These are phyloP conservation scores for Nycticorax nycticorax DNA, from an alignment of 2,113 vertebrate species.

Conservation along the genomic window DNA sequence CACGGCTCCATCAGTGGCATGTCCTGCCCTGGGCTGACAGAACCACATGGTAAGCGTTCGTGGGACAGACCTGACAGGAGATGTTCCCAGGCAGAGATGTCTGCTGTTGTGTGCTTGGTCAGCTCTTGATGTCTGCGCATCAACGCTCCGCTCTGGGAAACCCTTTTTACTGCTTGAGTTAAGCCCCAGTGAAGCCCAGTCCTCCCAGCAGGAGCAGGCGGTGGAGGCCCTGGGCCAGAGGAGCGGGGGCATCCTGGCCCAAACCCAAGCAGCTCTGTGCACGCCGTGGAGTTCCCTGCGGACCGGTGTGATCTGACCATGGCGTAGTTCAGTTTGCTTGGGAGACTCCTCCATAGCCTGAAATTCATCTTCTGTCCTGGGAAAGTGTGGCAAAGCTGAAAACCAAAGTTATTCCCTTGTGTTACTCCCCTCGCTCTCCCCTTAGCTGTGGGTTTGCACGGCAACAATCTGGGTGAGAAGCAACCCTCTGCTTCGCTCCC, in stretches of 20 bases:
- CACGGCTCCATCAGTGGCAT: background rate
- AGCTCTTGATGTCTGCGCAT: background rate
- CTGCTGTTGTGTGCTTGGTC: background rate
- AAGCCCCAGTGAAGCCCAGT: background rate
- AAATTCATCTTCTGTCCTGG: background rate
- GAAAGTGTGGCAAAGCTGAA: background rate
- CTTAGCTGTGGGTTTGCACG: background rate
- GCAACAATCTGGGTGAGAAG: background rate
- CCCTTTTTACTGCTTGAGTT: background rate
- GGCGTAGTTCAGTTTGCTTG: background rate
- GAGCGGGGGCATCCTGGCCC: background rate
- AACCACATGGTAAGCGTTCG: accelerated
- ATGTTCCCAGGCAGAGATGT: background rate
- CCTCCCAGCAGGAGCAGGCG: background rate
- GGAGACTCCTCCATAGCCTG: background rate
- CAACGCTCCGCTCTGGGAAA: background rate
- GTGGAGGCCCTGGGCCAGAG: background rate
- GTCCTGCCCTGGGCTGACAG: background rate
- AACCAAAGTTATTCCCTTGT: background rate
- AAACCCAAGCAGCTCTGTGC: background rate
- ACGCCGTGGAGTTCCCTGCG: background rate
- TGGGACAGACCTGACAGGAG: background rate
- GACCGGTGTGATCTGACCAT: accelerated
- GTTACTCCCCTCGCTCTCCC: background rate
- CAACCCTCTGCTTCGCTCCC: background rate